Base-by-base conservation (phyloP, 2,797 vertebrate genomes). In the Petrocephalus schoutedeni region DNA sequence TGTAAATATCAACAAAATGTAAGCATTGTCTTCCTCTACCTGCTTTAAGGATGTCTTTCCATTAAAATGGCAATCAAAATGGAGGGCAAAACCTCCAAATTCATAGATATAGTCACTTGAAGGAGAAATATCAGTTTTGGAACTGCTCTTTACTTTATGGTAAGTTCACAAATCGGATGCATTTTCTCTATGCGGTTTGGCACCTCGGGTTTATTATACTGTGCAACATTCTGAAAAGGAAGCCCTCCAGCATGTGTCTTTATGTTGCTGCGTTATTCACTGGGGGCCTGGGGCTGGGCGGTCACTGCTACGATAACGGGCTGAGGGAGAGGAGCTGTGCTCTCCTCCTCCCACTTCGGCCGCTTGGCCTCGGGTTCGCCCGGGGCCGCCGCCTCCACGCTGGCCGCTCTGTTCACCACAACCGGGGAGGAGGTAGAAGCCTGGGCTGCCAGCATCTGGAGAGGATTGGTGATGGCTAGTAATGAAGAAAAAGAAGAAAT, bases 401-500 rank as follows among this genome's bases (percentile, higher is more conserved):
- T 94, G 5, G 95, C 92, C 10, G 94, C 95, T 83, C 96, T 94
- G 92, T 94, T 97, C 92, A 99, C 96, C 89, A 97, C 93, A 86
- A 98, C 97, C 0, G 98, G 98, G 3, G 97, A 95, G 64, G 98
- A 99, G 0, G 97, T 98, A 91, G 98, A 99, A 12, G 98, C 98
- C 94, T 99, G 98, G 85, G 98, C 96, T 0, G 98, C 98, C 58
- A 99, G 93, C 88, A 99, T 98, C 95, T 99, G 98, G 92, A 99
- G 94, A 86, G 98, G 98, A 88, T 96, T 99, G 89, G 94, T 96
- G 80, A 99, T 94, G 91, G 97, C 98, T 99, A 93, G 49, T 4
- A 16, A 56, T 88, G 0, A 86, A 54, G 61, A 56, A 32, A 89
- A 80, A 87, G 86, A 89, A 10, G n/a, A 1, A 67, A 71, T 4